Percentiles rank a stretch among this genome's conserved stretches.
These are phyloP conservation scores for Acipenser transmontanus DNA, from an alignment of 2,797 vertebrate species.

Conservation along the genomic window DNA sequence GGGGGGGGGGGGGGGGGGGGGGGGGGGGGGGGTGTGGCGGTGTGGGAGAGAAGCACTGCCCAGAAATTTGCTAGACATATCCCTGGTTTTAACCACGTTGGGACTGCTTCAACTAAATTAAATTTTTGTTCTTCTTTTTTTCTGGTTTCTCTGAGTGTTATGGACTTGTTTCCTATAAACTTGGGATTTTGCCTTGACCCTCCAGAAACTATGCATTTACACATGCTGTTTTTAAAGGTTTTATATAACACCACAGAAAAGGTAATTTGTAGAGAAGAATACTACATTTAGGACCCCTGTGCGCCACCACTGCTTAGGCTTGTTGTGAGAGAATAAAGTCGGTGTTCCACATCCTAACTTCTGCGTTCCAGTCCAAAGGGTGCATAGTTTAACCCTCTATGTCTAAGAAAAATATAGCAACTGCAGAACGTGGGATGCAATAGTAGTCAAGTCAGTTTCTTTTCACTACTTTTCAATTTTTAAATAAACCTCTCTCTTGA, in stretches of 20 bases:
- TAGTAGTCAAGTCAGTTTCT: conserved; percentile 15
- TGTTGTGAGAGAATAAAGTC: conserved; percentile 38
- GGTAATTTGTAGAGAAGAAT: conserved; percentile 31
- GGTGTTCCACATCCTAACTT: conserved; percentile 34
- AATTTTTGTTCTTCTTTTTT: conserved; percentile 30
- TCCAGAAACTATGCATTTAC: conserved; percentile 18
- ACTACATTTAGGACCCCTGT: conserved; percentile 38
- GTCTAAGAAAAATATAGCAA: conserved; percentile 32
- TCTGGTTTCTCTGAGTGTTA: conserved; percentile 12
- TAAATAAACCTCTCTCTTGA: background rate
- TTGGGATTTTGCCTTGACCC: too few relatives aligned
- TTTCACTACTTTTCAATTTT: conserved; percentile 18
- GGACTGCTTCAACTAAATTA: conserved; percentile 1
- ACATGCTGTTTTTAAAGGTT: conserved; percentile 23
- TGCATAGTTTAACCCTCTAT: conserved; percentile 18
- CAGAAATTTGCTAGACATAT: conserved; percentile 12
- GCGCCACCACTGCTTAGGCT: conserved; percentile 30
- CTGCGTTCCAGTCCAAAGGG: conserved; percentile 15
- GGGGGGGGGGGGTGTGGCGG: conserved; percentile 18
- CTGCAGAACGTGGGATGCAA: conserved; percentile 27
- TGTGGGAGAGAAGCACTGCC: background rate
- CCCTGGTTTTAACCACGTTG: conserved; percentile 18
- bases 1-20: conserved; percentile 10
- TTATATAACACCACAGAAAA: conserved; percentile 48
- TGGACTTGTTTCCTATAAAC: too few relatives aligned